phyloP scores from a whole-genome alignment of 1,140 invertebrate species.

The Conus ventricosus region DNA sequence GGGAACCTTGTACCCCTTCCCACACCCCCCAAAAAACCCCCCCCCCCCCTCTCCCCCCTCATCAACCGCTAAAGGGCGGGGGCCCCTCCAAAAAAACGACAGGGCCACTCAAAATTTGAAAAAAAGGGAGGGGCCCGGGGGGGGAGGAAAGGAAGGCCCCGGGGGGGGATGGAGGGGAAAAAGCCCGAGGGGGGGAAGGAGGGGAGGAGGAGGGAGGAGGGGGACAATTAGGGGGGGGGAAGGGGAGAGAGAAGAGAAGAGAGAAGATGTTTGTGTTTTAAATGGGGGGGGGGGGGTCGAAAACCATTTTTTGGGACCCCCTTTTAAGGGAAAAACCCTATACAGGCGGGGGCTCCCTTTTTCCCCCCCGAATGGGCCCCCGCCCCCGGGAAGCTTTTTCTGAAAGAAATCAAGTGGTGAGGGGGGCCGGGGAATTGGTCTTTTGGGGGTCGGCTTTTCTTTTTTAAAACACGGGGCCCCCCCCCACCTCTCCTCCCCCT shows the following conservation, averaged over 20 bases:
- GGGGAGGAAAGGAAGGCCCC: neutral
- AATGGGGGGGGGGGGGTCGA: neutral
- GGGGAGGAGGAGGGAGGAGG: neutral
- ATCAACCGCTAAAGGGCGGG: neutral
- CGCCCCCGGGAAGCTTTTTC: neutral
- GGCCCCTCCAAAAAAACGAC: neutral
- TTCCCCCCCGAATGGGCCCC: neutral
- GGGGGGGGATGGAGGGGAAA: slow-evolving; percentile 25
- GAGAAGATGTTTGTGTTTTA: no score
- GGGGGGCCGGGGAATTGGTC: no score
- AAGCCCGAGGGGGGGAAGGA: neutral
- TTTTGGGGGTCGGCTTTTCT: neutral
- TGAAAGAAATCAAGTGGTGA: neutral
- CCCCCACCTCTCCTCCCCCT: no score
- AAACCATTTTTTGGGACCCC: neutral
- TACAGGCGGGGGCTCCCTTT: neutral
- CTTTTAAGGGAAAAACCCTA: slow-evolving; percentile 18
- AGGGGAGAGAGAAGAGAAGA: no score
- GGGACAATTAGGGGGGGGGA: neutral
- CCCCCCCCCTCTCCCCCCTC: neutral
- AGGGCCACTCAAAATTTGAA: slow-evolving; percentile 23
- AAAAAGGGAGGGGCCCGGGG: slow-evolving; percentile 18
- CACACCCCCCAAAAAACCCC: no score
- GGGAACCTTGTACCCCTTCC: neutral
- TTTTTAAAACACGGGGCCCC: neutral